Percentiles rank a stretch among this genome's conserved stretches.
phyloP scores from a whole-genome alignment of 2,113 vertebrate genomes.

The Galbula dea region DNA sequence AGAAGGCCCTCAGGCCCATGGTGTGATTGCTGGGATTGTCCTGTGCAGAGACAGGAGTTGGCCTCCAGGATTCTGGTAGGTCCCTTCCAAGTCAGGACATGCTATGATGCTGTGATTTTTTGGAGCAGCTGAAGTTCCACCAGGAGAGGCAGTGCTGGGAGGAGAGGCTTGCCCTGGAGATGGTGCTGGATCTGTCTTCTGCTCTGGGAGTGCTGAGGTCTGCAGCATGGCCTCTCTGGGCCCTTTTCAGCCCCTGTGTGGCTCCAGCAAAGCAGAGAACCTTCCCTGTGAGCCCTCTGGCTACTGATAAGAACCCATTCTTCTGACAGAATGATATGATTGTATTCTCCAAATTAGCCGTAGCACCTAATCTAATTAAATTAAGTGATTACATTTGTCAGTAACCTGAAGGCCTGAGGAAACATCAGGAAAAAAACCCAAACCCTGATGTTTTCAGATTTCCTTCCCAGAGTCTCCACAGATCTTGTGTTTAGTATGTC shows the following conservation, averaged over 20 bases:
- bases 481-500: neutral
- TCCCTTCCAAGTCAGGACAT: too few relatives aligned
- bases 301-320: neutral
- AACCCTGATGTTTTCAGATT: neutral
- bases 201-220: neutral
- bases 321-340: neutral
- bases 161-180: neutral
- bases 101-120: too few relatives aligned
- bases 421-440: neutral
- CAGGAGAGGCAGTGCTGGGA: neutral
- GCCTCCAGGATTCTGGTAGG: too few relatives aligned
- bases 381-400: neutral
- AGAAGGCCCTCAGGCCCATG: too few relatives aligned
- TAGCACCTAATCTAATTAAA: neutral
- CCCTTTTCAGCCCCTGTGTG: neutral
- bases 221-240: neutral
- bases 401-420: neutral
- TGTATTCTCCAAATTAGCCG: neutral
- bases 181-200: neutral
- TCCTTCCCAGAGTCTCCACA: accelerated
- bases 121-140: neutral
- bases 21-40: too few relatives aligned
- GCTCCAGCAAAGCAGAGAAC: neutral
- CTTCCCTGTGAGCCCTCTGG: neutral
- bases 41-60: too few relatives aligned